Evolutionary conservation across 2,888 invertebrate species (phyloP).

Genomic region (Phaonia tiefii): DNA sequence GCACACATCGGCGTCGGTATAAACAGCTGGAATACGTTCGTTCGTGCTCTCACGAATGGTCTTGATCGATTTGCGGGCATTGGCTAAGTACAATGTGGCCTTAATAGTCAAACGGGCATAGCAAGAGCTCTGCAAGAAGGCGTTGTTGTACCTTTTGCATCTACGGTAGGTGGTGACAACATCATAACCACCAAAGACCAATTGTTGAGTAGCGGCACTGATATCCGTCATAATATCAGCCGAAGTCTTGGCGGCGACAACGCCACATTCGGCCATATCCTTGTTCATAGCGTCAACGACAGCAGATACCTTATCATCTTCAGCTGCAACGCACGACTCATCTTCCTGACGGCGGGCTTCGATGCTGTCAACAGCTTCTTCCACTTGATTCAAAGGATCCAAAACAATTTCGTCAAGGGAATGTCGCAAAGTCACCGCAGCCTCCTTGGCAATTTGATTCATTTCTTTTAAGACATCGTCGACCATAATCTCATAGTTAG

Average conservation of each 20-base stretch:
- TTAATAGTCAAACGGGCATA: conserved; percentile 70
- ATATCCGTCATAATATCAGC: conserved; percentile 72
- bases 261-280: conserved; percentile 70
- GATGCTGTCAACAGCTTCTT: conserved; percentile 69
- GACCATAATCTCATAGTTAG: conserved; percentile 67
- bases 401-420: conserved; percentile 72
- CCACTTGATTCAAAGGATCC: conserved; percentile 72
- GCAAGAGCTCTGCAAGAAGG: conserved; percentile 67
- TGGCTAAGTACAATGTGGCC: conserved; percentile 68
- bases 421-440: conserved; percentile 68
- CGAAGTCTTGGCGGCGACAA: conserved; percentile 71
- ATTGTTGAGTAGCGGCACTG: conserved; percentile 71
- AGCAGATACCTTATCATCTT: conserved; percentile 67
- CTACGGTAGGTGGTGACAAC: conserved; percentile 68
- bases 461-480: conserved; percentile 67
- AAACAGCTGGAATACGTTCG: conserved; percentile 72
- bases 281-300: conserved; percentile 69
- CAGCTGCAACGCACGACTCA: conserved; percentile 70
- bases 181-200: conserved; percentile 71
- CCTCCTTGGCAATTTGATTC: conserved; percentile 66
- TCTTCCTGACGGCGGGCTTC: conserved; percentile 69
- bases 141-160: conserved; percentile 69
- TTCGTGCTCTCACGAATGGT: conserved; percentile 71
- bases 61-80: conserved; percentile 70
- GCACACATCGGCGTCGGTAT: conserved; percentile 71